Percentiles rank a stretch among this genome's conserved stretches.
phyloP scores from a whole-genome alignment of 2,113 vertebrate species.

The Sclerurus mexicanus region DNA sequence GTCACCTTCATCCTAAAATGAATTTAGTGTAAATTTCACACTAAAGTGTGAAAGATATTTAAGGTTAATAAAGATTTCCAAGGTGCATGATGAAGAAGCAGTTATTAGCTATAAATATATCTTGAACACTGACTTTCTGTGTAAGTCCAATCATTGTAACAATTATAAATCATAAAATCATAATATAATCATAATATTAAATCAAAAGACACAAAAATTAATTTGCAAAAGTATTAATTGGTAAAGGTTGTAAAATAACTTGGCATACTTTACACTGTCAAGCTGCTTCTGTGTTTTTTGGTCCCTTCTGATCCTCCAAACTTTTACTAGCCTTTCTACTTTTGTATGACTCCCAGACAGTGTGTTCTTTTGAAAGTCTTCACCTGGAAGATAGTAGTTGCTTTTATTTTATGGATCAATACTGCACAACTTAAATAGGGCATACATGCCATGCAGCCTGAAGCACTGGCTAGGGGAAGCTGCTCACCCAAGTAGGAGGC shows the following conservation, averaged over 20 bases:
- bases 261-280: background rate
- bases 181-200: constrained; percentile 65
- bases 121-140: constrained; percentile 35
- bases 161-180: constrained; percentile 61
- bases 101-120: constrained; percentile 54
- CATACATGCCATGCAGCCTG: background rate
- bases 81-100: constrained; percentile 33
- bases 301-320: background rate
- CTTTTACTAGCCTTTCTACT: background rate
- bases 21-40: constrained; percentile 41
- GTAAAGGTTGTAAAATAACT: background rate
- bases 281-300: background rate
- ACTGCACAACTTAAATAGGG: background rate
- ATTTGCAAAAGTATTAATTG: background rate
- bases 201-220: constrained; percentile 9
- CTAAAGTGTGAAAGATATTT: constrained; percentile 23
- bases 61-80: constrained; percentile 53
- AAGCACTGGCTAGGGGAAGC: background rate
- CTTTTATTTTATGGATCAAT: background rate
- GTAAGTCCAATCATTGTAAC: constrained; percentile 55
- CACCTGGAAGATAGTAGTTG: background rate
- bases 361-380: background rate
- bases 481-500: background rate
- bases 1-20: constrained; percentile 64
- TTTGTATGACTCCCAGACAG: background rate